phyloP scores from a whole-genome alignment of 2,113 vertebrate genomes.

The Budorcas taxicolor region DNA sequence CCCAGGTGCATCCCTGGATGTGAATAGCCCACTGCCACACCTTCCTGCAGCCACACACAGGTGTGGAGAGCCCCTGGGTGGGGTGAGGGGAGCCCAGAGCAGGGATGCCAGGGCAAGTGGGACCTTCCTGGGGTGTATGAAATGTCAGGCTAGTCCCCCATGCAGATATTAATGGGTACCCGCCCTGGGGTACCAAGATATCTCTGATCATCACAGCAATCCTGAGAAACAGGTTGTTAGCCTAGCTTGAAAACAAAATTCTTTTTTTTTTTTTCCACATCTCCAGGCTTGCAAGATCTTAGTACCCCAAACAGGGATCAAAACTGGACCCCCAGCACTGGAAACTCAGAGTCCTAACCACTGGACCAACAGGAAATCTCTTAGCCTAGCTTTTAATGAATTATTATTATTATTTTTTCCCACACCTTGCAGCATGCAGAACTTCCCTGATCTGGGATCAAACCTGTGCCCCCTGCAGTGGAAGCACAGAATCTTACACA shows the following conservation, averaged over 20 bases:
- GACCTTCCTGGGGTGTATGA: not conserved
- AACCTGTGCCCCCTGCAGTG: not conserved
- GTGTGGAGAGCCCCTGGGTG: not conserved
- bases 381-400: not conserved
- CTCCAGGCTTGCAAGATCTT: not conserved
- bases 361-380: not conserved
- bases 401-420: not conserved
- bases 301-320: not conserved
- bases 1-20: not conserved
- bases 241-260: not conserved
- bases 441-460: not conserved
- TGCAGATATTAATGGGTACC: not conserved
- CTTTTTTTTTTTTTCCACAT: not conserved
- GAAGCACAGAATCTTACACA: not conserved
- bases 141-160: not conserved
- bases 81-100: not conserved
- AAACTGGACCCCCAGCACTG: not conserved
- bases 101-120: not conserved
- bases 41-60: not conserved
- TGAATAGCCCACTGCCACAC: too few relatives aligned
- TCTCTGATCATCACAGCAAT: not conserved
- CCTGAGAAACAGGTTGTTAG: not conserved
- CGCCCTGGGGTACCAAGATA: fast-evolving
- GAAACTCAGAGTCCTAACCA: not conserved
- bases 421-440: not conserved